Conservation (phyloP, 2,797 vertebrate species). For the Antennarius maculatus region DNA sequence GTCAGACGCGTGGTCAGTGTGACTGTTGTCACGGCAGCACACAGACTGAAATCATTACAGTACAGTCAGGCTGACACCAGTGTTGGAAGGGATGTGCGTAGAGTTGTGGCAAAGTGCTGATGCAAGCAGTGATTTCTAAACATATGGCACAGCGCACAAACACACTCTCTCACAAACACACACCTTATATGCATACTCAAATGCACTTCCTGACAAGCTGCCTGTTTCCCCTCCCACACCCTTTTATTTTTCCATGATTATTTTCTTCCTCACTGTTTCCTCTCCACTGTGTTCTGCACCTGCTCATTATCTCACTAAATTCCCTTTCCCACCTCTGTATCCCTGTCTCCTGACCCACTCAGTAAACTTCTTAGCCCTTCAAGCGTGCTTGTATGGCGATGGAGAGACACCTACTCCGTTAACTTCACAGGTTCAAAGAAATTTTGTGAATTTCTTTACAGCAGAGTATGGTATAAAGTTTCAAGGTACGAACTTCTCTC, state of each 20-base stretch:
- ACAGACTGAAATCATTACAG: slow-evolving; percentile 39
- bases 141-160: slow-evolving; percentile 50
- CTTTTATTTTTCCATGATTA: slow-evolving; percentile 43
- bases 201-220: slow-evolving; percentile 30
- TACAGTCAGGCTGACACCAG: slow-evolving; percentile 10
- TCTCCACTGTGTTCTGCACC: slow-evolving; percentile 38
- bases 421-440: slow-evolving; percentile 57
- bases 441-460: slow-evolving; percentile 46
- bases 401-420: slow-evolving; percentile 46
- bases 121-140: slow-evolving; percentile 54
- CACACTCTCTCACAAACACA: not conserved
- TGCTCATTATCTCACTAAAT: slow-evolving; percentile 59
- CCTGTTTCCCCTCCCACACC: slow-evolving; percentile 12
- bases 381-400: slow-evolving; percentile 51
- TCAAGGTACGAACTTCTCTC: slow-evolving; percentile 27
- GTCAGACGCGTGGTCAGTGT: slow-evolving; percentile 30
- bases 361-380: slow-evolving; percentile 59
- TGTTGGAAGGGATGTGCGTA: slow-evolving; percentile 35
- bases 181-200: not conserved
- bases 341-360: slow-evolving; percentile 58
- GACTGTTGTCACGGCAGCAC: slow-evolving; percentile 39
- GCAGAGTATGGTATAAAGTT: slow-evolving; percentile 42
- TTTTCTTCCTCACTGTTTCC: slow-evolving; percentile 32
- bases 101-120: slow-evolving; percentile 64
- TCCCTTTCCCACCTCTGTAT: no score